A percentile compares a stretch with the other conserved stretches of the same genome.
These are phyloP conservation scores for Ammospiza caudacuta DNA, from an alignment of 2,113 vertebrate genomes.

Conservation along the genomic window DNA sequence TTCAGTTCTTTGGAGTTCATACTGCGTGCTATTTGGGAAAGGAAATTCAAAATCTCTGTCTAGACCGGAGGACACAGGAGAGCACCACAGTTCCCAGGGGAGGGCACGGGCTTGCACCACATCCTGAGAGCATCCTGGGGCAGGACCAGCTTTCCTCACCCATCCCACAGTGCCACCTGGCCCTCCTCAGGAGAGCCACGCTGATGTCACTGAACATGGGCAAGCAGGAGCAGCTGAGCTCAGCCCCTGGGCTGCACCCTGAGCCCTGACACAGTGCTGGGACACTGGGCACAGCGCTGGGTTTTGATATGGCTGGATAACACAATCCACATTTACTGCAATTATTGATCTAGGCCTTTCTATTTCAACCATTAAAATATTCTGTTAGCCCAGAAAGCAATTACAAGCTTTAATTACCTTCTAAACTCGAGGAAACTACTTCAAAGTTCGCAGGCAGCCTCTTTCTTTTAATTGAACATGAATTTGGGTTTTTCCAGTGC, in stretches of 20 bases:
- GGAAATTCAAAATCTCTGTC: background rate
- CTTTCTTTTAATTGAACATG: background rate
- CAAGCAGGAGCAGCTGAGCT: background rate
- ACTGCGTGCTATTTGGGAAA: background rate
- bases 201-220: fast-evolving
- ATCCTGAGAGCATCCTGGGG: fast-evolving
- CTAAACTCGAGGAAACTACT: background rate
- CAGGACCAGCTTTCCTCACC: background rate
- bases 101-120: background rate
- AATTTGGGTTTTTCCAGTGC: background rate
- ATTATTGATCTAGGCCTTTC: background rate
- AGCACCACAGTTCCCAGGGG: fast-evolving
- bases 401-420: background rate
- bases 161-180: fast-evolving
- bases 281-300: fast-evolving
- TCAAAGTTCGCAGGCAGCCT: background rate
- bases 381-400: background rate
- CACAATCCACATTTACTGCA: background rate
- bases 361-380: background rate
- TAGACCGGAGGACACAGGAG: fast-evolving
- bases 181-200: background rate
- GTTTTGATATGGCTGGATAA: background rate
- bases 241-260: background rate
- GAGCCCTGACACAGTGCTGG: background rate
- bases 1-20: background rate